Conservation (phyloP, 2,113 vertebrate species). For the Heterotis niloticus region DNA sequence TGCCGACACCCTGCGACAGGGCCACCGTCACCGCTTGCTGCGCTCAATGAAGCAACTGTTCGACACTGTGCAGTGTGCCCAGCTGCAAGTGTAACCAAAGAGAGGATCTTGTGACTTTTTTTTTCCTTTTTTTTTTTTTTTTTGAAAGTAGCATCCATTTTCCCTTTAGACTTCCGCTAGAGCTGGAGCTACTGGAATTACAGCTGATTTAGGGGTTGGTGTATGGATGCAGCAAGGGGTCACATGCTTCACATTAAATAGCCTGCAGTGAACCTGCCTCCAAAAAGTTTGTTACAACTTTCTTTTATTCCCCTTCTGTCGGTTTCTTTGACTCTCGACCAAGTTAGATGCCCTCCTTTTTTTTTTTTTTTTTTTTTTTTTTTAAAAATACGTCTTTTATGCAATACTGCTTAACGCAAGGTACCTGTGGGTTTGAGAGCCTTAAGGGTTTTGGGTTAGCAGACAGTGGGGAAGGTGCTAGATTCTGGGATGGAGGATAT, state of each 20-base stretch:
- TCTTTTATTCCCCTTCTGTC: background rate
- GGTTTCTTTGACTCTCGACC: background rate
- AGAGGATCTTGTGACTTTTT: background rate
- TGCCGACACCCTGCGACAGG: background rate
- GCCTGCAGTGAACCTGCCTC: background rate
- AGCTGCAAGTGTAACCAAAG: background rate
- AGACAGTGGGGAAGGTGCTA: no score
- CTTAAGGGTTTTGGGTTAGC: no score
- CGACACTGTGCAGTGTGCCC: background rate
- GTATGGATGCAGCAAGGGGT: background rate
- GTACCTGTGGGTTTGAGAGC: no score
- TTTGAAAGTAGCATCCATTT: background rate
- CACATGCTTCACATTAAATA: no score
- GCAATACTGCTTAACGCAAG: no score
- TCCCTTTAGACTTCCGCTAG: background rate
- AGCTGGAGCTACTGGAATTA: background rate
- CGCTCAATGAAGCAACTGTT: slow-evolving; percentile 3
- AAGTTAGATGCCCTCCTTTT: background rate
- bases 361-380: no score
- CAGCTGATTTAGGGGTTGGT: background rate
- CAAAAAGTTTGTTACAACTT: background rate
- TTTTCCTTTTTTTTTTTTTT: background rate
- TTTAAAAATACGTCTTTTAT: no score
- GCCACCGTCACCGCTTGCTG: background rate
- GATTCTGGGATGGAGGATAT: no score